Conservation (phyloP, 2,888 invertebrate species). For the Synergus itoensis region DNA sequence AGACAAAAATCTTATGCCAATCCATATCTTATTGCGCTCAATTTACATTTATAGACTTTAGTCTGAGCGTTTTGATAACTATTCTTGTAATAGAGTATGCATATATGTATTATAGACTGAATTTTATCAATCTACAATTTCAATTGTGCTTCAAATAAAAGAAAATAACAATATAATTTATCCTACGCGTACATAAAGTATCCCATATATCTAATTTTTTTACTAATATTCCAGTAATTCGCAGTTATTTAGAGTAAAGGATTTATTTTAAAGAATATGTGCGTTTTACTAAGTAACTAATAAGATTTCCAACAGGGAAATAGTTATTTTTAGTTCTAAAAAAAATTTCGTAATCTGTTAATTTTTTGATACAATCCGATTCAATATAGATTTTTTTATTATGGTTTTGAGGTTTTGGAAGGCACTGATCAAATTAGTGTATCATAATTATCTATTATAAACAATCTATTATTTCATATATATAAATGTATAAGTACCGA, state of each 20-base stretch:
- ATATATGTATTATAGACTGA: neutral
- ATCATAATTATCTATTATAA: neutral
- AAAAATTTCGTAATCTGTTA: neutral
- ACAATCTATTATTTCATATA: neutral
- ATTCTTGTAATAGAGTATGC: neutral
- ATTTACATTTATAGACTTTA: conserved; percentile 7
- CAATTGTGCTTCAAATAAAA: neutral
- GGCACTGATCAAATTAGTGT: conserved; percentile 24
- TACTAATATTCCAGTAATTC: neutral
- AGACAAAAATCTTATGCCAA: neutral
- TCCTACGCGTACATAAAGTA: neutral
- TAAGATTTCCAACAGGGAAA: neutral
- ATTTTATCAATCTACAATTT: neutral
- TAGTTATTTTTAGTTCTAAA: too few species aligned
- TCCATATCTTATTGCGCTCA: neutral
- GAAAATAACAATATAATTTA: neutral
- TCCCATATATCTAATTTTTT: neutral
- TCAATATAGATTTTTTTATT: conserved; percentile 24
- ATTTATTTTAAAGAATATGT: conserved; percentile 8
- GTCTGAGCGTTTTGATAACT: neutral
- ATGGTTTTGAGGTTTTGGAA: conserved; percentile 23
- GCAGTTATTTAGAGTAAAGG: neutral
- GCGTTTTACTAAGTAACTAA: neutral
- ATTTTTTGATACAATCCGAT: neutral
- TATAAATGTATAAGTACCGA: neutral